Evolutionary conservation across 2,888 invertebrate species (phyloP), one percentile per base, ranked within the genome.

Genomic region (Peribatodes rhomboidaria): DNA sequence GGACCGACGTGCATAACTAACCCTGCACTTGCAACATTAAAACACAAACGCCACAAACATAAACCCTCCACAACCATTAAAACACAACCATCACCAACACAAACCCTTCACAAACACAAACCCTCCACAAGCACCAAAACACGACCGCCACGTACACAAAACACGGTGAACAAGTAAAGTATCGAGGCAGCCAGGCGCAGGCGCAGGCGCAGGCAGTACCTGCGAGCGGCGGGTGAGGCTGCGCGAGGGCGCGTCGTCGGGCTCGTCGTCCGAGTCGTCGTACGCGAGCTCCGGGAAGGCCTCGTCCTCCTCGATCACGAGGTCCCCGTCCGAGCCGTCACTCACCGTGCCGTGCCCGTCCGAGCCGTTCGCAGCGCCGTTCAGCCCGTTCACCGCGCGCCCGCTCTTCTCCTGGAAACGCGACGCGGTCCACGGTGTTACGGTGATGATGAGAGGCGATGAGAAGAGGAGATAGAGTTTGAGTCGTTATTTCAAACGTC

Each of bases 241-340:
- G 50, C 92, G 76, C 64, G 85, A 84, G 57, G 87, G 82, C 71
- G 78, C 78, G 49, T 76, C 79, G 72, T 89, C 89, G 66, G 27
- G 14, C 65, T 89, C 90, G 35, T 78, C 82, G 67, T 91, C 91
- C 0, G 90, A 90, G 27, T 80, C 83, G 56, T 92, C 93, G 55
- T 94, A 94, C 39, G 90, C 81, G 65, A 94, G 84, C 77, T 94
- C 94, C 50, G 94, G 93, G 84, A 90, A 93, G 82, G 88, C 74
- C 67, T 92, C 92, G 77, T 92, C 93, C 74, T 86, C 86, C 54
- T 84, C 80, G 55, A 81, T 80, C 64, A 88, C 82, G 69, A 84
- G 80, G 74, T 82, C 83, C 50, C 83, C 85, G 41, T 80, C 84
- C 41, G 83, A 81, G 55, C 82, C 84, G 63, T 82, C 86, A 84